These are phyloP conservation scores for Odontophorus gujanensis DNA, from an alignment of 2,113 vertebrate species.

Conservation along the genomic window DNA sequence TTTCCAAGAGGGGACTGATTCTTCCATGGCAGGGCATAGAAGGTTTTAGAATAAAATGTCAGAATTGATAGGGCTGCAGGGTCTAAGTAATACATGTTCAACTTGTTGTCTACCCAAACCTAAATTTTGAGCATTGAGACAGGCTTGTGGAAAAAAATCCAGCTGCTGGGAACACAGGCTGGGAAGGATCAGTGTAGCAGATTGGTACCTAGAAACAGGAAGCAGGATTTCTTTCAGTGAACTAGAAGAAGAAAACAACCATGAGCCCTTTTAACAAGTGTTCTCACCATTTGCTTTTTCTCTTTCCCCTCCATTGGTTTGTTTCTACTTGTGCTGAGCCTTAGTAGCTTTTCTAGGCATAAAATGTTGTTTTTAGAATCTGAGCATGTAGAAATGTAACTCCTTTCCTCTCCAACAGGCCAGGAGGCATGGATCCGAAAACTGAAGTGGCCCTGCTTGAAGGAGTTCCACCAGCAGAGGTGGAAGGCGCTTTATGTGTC, in stretches of 20 bases:
- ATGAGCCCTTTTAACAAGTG: neutral
- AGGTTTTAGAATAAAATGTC: neutral
- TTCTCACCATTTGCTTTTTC: neutral
- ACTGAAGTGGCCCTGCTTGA: slow-evolving; percentile 86
- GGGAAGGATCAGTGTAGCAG: neutral
- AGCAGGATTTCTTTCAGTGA: neutral
- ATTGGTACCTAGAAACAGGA: neutral
- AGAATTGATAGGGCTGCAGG: neutral
- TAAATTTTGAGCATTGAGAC: neutral
- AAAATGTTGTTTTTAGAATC: neutral
- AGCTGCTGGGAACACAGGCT: neutral
- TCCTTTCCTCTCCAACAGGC: slow-evolving; percentile 67
- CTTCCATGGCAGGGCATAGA: neutral
- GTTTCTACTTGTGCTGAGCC: neutral
- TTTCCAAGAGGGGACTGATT: neutral
- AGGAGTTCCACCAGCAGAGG: slow-evolving; percentile 81
- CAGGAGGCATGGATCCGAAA: slow-evolving; percentile 92
- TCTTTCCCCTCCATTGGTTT: neutral
- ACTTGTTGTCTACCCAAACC: neutral
- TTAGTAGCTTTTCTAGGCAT: neutral
- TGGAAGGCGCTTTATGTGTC: slow-evolving; percentile 87
- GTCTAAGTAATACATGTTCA: neutral
- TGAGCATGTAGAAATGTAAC: neutral
- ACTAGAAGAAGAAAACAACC: neutral
- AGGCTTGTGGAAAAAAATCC: neutral